Conservation (phyloP, 2,888 invertebrate genomes). For the Amblyteles armatorius region DNA sequence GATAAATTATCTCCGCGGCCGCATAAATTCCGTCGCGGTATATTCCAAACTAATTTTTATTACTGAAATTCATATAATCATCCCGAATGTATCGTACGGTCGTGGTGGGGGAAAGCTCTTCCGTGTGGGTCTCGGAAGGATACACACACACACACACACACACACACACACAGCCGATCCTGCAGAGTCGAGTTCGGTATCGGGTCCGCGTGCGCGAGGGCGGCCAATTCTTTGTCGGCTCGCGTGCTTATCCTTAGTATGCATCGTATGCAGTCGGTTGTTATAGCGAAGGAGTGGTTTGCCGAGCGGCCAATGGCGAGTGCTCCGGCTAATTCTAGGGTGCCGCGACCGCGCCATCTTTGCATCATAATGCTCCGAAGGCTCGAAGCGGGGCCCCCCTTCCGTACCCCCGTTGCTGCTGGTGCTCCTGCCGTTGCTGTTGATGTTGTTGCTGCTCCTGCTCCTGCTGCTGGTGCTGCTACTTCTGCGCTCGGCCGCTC, state of each 20-base stretch:
- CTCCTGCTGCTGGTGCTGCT: slow-evolving; percentile 63
- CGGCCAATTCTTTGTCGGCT: slow-evolving; percentile 74
- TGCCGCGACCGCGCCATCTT: slow-evolving; percentile 84
- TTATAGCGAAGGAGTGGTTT: slow-evolving; percentile 85
- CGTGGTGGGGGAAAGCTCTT: neutral
- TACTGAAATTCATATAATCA: slow-evolving; percentile 1
- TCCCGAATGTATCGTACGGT: neutral
- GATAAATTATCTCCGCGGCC: neutral
- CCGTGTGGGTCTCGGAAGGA: slow-evolving; percentile 5
- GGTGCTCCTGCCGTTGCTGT: slow-evolving; percentile 59
- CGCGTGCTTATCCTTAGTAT: slow-evolving; percentile 84
- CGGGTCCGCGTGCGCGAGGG: slow-evolving; percentile 62
- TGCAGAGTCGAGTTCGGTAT: slow-evolving; percentile 32
- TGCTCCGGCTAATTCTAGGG: slow-evolving; percentile 84
- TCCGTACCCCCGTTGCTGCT: slow-evolving; percentile 69
- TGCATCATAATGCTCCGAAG: slow-evolving; percentile 83
- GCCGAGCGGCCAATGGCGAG: slow-evolving; percentile 84
- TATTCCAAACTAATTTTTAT: slow-evolving; percentile 6
- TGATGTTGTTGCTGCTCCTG: slow-evolving; percentile 67
- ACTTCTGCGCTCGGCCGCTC: slow-evolving; percentile 63
- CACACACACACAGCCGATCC: slow-evolving; percentile 27
- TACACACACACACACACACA: slow-evolving; percentile 19
- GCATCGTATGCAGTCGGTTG: slow-evolving; percentile 84
- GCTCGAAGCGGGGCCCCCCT: slow-evolving; percentile 78
- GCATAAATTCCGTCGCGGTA: slow-evolving; percentile 10